Base-by-base conservation (phyloP, 2,113 vertebrate genomes). In the Gorilla gorilla region DNA sequence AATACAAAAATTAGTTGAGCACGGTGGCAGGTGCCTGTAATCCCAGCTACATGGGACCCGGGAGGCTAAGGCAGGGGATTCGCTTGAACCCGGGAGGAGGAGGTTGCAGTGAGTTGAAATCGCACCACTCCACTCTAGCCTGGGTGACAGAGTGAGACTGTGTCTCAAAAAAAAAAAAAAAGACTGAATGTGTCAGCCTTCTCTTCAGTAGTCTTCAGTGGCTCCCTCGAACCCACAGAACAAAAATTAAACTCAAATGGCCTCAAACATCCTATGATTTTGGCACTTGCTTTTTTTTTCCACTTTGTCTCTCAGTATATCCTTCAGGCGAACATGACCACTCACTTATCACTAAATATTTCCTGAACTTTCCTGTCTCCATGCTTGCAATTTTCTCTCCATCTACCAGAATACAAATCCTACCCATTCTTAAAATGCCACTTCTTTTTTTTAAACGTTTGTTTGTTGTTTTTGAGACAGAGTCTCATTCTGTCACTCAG, bases 261-360 rank as follows among this genome's bases (percentile, higher is more conserved):
- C 11, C 59, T 84, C 61, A 84, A 52, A 66, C 8, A 16, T 1
- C 4, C 72, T 6, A 22, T 0, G 6, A 78, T 32, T 43, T 32
- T 30, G 8, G 6, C 38, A n/a, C 17, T 82, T 35, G 35, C 35
- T 89, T 50, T 75, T 68, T 66, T 48, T 66, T 72, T n/a, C 40
- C 1, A 0, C 12, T n/a, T 81, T 12, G 14, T 43, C n/a, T 61
- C 23, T 50, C 17, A 52, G 50, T 2, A 9, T 2, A 8, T 32
- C 75, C 59, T 84, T 93, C 76, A 90, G 12, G 50, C 89, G 85
- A 55, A 75, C 10, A 40, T 18, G 55, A 70, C 52, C 35, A 25
- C n/a, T 70, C 40, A 52, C 90, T 32, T 80, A 35, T 32, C 0
- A 1, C 45, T 57, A 68, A 59, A 81, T 52, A 68, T 70, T 82